Evolutionary conservation across 2,797 vertebrate species (phyloP), one percentile per base, ranked within the genome.

Genomic region (Thaleichthys pacificus): DNA sequence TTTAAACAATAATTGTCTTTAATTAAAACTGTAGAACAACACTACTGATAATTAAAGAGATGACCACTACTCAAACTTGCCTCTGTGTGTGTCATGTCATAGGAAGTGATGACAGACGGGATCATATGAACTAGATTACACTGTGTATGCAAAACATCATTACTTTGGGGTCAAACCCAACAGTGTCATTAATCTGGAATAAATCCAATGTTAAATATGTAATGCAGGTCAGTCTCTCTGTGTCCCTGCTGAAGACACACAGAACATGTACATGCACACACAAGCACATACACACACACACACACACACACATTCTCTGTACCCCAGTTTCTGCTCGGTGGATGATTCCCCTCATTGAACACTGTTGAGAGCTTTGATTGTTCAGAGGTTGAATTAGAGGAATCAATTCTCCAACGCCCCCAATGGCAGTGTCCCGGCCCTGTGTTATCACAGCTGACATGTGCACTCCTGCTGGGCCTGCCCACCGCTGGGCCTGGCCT

Each of bases 381-480:
- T 17, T 81, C 71, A 73, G 28, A 76, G 63, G 73, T 57, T 75
- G 54, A 60, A 72, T 49, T 42, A 51, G 71, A 68, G 42, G 65
- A 83, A 75, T 82, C 74, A 79, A 75, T 80, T 78, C 80, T 60
- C 49, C 51, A 30, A 12, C 60, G 30, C 62, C 21, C 76, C 72
- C 57, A 61, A 22, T 5, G 66, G 71, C 64, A 81, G n/a, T 47
- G 47, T 62, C 42, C 38, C 61, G n/a, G 51, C 30, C 22, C 21
- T 21, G 4, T 71, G 8, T 58, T 64, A 66, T 69, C 67, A 49
- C 61, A 49, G 38, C 19, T 61, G 24, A 5, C 56, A 49, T 70
- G 54, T 51, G 68, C 24, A 66, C 26, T 17, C 38, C 38, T 30
- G 4, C 62, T 5, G 51, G 12, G 47, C 30, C 30, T 3, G 26